phyloP scores from a whole-genome alignment of 1,140 invertebrate genomes.

The Megalonaias nervosa region DNA sequence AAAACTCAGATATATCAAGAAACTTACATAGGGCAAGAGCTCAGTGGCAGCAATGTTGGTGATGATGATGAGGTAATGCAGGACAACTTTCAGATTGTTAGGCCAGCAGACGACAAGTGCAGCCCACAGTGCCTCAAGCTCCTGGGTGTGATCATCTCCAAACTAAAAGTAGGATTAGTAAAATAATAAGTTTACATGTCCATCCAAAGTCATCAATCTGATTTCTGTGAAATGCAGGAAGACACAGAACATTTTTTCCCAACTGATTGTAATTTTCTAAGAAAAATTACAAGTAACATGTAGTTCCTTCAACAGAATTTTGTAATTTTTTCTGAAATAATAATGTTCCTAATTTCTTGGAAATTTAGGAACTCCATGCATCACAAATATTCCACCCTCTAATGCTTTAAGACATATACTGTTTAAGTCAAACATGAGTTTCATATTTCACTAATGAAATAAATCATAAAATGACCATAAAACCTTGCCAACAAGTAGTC shows the following conservation, averaged over 20 bases:
- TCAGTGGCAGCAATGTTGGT: slow-evolving; percentile 95
- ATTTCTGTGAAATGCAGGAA: too few relatives aligned
- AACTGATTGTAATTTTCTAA: not conserved
- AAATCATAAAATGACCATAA: too few relatives aligned
- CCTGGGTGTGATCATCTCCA: slow-evolving; percentile 94
- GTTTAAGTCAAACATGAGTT: too few relatives aligned
- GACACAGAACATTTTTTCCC: too few relatives aligned
- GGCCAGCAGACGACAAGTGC: slow-evolving; percentile 96
- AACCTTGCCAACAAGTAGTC: too few relatives aligned
- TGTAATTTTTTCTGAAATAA: not conserved
- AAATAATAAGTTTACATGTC: slow-evolving; percentile 3
- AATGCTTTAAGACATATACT: too few relatives aligned
- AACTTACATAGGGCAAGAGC: slow-evolving; percentile 87
- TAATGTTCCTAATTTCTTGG: too few relatives aligned
- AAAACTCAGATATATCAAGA: not conserved
- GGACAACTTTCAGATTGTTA: slow-evolving; percentile 97
- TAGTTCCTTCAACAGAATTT: not conserved
- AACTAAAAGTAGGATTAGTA: slow-evolving; percentile 78
- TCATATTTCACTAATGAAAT: too few relatives aligned
- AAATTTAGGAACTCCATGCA: too few relatives aligned
- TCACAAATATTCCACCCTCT: too few relatives aligned
- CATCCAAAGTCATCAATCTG: too few relatives aligned
- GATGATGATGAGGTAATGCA: slow-evolving; percentile 97
- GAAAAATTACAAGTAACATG: not conserved
- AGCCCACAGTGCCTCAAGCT: slow-evolving; percentile 96